Evolutionary conservation across 1,140 invertebrate genomes (phyloP).

Genomic region (Metaphire vulgaris): DNA sequence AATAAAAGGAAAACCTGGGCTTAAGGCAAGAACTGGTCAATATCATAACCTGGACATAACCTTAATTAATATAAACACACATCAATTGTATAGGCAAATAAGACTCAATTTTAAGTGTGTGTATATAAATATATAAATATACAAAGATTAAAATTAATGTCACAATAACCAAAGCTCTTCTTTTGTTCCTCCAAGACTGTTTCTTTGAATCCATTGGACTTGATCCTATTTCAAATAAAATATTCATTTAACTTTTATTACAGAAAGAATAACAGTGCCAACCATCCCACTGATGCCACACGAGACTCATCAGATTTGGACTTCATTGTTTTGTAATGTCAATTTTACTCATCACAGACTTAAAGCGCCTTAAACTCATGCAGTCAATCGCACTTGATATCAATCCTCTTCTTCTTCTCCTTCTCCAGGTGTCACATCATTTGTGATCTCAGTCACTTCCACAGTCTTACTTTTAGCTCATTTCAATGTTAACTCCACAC

Average conservation of each 20-base stretch:
- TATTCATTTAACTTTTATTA: not conserved
- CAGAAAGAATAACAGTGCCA: conserved; percentile 14
- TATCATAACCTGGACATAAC: not conserved
- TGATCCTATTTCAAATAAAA: conserved; percentile 41
- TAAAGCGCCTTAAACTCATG: not conserved
- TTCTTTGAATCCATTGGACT: conserved; percentile 50
- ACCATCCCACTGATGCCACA: not conserved
- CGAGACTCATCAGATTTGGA: not conserved
- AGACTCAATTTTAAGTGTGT: not conserved
- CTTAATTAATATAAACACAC: not conserved
- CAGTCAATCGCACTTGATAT: too few species aligned
- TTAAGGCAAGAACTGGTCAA: not conserved
- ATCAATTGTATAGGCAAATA: not conserved
- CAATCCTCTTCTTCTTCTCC: too few species aligned
- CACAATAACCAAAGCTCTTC: conserved; percentile 34
- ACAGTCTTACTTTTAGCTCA: not conserved
- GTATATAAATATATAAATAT: not conserved
- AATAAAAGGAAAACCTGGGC: not conserved
- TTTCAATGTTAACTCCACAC: not conserved
- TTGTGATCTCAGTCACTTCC: not conserved
- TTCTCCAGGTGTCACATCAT: not conserved
- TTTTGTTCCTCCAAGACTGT: conserved; percentile 47
- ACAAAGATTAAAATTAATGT: not conserved
- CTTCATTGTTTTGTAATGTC: not conserved
- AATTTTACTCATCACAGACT: not conserved